Evolutionary conservation across 1,140 invertebrate genomes (phyloP).

Genomic region (Drosophila persimilis): DNA sequence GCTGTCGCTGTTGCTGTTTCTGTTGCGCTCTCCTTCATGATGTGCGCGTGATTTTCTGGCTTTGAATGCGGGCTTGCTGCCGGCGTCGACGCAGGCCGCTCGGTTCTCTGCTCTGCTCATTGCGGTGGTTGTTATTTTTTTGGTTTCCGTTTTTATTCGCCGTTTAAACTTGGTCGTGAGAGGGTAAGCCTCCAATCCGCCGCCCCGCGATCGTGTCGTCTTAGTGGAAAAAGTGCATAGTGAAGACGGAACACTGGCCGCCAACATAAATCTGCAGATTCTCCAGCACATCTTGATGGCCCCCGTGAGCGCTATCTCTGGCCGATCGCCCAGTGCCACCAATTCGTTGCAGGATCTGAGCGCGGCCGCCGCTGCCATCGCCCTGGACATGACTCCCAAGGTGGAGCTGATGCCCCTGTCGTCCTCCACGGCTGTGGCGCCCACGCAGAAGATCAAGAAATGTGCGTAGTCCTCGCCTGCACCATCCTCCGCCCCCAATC

Average conservation of each 20-base stretch:
- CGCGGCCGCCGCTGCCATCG: conserved; percentile 68
- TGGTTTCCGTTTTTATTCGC: conserved; percentile 80
- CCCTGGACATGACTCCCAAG: conserved; percentile 72
- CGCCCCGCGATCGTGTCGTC: conserved; percentile 19
- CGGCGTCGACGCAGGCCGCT: conserved; percentile 44
- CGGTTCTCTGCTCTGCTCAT: conserved; percentile 48
- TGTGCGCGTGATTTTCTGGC: conserved; percentile 76
- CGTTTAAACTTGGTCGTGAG: conserved; percentile 83
- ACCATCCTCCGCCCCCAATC: neutral
- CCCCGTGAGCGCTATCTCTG: conserved; percentile 48
- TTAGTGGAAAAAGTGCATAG: conserved; percentile 17
- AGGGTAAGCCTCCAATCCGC: conserved; percentile 67
- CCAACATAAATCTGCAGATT: conserved; percentile 43
- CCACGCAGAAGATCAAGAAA: conserved; percentile 75
- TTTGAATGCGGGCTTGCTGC: conserved; percentile 75
- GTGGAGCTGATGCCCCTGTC: conserved; percentile 30
- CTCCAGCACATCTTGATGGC: conserved; percentile 65
- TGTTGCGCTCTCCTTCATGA: conserved; percentile 35
- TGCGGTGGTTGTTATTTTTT: conserved; percentile 78
- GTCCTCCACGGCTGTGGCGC: conserved; percentile 28
- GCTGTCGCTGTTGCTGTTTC: conserved; percentile 7
- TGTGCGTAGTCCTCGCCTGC: conserved; percentile 55
- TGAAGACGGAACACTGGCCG: conserved; percentile 23
- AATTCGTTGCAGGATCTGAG: conserved; percentile 72
- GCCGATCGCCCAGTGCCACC: conserved; percentile 52